Evolutionary conservation across 1,140 invertebrate genomes (phyloP).

Genomic region (Bombus confusus): DNA sequence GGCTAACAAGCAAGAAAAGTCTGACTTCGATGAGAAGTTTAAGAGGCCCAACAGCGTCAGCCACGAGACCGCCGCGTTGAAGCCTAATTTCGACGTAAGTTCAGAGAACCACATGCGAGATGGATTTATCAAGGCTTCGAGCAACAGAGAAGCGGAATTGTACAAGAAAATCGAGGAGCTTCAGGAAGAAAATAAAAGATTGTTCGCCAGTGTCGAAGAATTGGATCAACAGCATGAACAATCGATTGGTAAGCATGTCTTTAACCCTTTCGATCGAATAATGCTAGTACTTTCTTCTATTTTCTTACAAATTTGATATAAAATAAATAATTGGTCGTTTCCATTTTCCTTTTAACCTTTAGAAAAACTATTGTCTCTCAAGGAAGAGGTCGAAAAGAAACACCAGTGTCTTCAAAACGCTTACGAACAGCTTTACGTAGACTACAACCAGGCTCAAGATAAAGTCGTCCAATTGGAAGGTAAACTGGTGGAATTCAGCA

Average conservation of each 20-base stretch:
- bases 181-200: slow-evolving; percentile 82
- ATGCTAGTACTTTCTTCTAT: too few relatives aligned
- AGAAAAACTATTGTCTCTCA: slow-evolving; percentile 85
- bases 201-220: slow-evolving; percentile 86
- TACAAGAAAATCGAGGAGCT: slow-evolving; percentile 80
- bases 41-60: slow-evolving; percentile 58
- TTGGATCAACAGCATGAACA: slow-evolving; percentile 88
- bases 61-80: slow-evolving; percentile 65
- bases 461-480: slow-evolving; percentile 62
- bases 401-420: slow-evolving; percentile 77
- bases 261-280: too few relatives aligned
- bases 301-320: too few relatives aligned
- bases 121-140: slow-evolving; percentile 41
- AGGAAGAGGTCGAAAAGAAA: slow-evolving; percentile 86
- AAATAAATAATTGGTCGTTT: background rate
- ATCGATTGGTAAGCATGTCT: slow-evolving; percentile 82
- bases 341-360: background rate
- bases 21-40: slow-evolving; percentile 67
- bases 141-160: slow-evolving; percentile 73
- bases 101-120: slow-evolving; percentile 49
- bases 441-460: slow-evolving; percentile 74
- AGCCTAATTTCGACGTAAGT: slow-evolving; percentile 60
- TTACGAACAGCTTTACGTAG: slow-evolving; percentile 77
- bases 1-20: slow-evolving; percentile 64
- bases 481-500: slow-evolving; percentile 14